Conservation (phyloP, 1,140 invertebrate species). For the Vollenhovia emeryi region DNA sequence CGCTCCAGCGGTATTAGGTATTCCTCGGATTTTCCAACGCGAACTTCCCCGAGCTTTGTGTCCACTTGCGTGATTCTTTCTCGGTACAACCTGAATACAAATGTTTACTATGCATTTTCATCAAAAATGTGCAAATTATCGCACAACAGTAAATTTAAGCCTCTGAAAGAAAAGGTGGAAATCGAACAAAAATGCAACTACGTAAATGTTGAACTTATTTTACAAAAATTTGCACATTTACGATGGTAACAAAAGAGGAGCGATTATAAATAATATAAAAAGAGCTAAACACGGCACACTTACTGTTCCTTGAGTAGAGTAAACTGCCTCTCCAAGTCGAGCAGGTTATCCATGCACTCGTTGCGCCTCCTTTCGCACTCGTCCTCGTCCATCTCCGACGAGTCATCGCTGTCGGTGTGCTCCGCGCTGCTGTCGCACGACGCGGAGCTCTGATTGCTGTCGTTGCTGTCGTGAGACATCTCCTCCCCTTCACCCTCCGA, state of each 20-base stretch:
- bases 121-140: background rate
- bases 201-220: too few relatives aligned
- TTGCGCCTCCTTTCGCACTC: conserved; percentile 94
- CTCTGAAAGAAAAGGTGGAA: too few relatives aligned
- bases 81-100: conserved; percentile 89
- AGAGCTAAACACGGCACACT: conserved; percentile 69
- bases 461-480: conserved; percentile 85
- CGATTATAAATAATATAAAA: background rate
- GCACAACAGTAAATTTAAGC: too few relatives aligned
- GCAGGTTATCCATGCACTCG: conserved; percentile 94
- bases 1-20: conserved; percentile 94
- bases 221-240: too few relatives aligned
- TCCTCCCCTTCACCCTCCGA: conserved; percentile 83
- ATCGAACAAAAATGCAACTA: too few relatives aligned
- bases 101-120: background rate
- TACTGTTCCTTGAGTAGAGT: conserved; percentile 94
- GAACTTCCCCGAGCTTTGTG: conserved; percentile 93
- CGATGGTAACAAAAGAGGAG: too few relatives aligned
- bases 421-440: conserved; percentile 90
- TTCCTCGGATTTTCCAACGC: conserved; percentile 93
- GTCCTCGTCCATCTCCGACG: conserved; percentile 96
- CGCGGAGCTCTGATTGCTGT: conserved; percentile 84
- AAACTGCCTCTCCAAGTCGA: conserved; percentile 96
- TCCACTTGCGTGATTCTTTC: conserved; percentile 95
- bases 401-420: conserved; percentile 92